Percentiles rank a stretch among this genome's conserved stretches.
These are phyloP conservation scores for Ia io DNA, from an alignment of 2,113 vertebrate species.

Conservation along the genomic window DNA sequence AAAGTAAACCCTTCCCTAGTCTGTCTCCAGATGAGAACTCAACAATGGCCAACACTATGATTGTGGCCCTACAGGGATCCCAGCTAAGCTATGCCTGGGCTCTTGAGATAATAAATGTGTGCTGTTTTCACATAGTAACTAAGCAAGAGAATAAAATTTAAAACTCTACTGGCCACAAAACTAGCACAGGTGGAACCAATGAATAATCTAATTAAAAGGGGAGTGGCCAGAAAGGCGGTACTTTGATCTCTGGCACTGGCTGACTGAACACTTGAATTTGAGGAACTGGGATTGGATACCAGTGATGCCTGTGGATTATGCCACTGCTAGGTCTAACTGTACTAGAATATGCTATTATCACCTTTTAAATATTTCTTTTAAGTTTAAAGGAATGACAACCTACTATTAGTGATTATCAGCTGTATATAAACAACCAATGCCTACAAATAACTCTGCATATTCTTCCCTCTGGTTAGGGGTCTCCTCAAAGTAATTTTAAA, in stretches of 20 bases:
- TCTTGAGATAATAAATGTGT: background rate
- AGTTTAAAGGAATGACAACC: conserved; percentile 8
- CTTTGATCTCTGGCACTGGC: background rate
- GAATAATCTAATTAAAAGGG: background rate
- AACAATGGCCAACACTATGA: background rate
- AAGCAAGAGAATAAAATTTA: conserved; percentile 16
- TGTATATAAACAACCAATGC: background rate
- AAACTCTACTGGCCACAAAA: background rate
- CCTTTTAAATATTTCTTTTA: background rate
- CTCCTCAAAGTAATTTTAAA: conserved; percentile 14
- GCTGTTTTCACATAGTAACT: background rate
- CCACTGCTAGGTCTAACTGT: background rate
- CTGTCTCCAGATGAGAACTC: background rate
- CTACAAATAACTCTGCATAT: background rate
- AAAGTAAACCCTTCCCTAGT: background rate
- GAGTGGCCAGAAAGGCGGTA: background rate
- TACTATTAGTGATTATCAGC: background rate
- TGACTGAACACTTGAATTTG: background rate
- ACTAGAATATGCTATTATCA: background rate
- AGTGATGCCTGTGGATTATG: background rate
- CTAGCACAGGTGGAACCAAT: background rate
- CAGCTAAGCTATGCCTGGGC: background rate
- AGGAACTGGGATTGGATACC: background rate
- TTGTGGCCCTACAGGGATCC: background rate
- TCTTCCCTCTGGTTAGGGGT: background rate